Evolutionary conservation across 2,113 vertebrate species (phyloP), one percentile per base, ranked within the genome.

Genomic region (Dipodomys spectabilis): DNA sequence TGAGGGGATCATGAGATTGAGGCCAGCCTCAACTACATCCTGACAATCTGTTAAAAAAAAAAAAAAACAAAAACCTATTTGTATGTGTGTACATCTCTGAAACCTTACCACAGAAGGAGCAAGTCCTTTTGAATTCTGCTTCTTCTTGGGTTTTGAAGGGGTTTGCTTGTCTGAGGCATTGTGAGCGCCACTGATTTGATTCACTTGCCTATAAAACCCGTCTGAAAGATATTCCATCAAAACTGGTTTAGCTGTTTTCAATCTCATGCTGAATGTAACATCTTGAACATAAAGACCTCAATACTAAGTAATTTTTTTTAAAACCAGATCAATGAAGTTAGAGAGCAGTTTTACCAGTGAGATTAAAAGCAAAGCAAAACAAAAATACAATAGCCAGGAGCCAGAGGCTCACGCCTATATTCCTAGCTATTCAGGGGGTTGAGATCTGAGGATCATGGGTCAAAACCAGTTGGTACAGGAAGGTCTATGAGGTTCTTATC

Each of bases 121-220:
- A 97, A 99, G 99, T 86, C 99, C 99, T 88, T 97, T 98, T 6
- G 97, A 86, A 85, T 97, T 97, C 53, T 98, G 98, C 77, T 98
- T 99, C 98, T 99, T 99, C 98, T 98, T 99, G 0, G 72, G 97
- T 90, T 99, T 99, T 64, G 98, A 98, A 62, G 98, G 98, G 0
- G 98, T 98, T 92, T 98, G 98, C 49, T 98, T 98, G 88, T 99
- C 99, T 19, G 95, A 94, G 75, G 99, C 98, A n/a, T 99, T 99
- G 97, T 99, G 99, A 94, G 99, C 99, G 0, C 99, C 99, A 67
- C 98, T 98, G 95, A 99, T 99, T 97, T 99, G 99, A 85, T 99
- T 99, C 93, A 99, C 98, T 79, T 99, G 99, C 92, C 98, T 99
- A 96, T 99, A 99, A 98, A 98, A 99, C 49, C 99, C 99, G 97